phyloP scores from a whole-genome alignment of 2,888 invertebrate species.

The Drosophila picticornis region DNA sequence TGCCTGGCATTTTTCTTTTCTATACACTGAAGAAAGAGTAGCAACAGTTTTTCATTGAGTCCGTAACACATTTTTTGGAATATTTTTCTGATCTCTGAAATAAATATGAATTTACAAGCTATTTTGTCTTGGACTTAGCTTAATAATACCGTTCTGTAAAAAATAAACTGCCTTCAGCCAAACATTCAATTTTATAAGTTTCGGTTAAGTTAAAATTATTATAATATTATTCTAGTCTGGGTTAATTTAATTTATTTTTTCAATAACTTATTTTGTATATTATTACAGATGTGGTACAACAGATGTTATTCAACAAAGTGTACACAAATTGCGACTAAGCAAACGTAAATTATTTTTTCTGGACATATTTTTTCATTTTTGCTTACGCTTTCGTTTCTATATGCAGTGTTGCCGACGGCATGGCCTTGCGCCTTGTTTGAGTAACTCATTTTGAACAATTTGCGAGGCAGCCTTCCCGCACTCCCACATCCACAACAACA shows the following conservation, averaged over 20 bases:
- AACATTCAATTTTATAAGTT: background rate
- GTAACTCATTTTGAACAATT: constrained; percentile 82
- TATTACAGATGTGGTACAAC: too few species aligned
- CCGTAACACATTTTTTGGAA: background rate
- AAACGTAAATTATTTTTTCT: background rate
- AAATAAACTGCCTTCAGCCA: background rate
- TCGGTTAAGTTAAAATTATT: background rate
- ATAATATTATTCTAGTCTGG: background rate
- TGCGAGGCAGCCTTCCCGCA: constrained; percentile 30
- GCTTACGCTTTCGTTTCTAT: constrained; percentile 52
- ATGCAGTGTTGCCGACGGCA: constrained; percentile 41
- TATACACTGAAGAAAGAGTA: constrained; percentile 13
- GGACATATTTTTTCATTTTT: constrained; percentile 40
- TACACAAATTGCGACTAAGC: background rate
- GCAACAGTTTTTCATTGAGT: background rate
- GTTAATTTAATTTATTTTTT: background rate
- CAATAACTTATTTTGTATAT: background rate
- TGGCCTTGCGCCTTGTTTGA: constrained; percentile 77
- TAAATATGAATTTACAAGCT: background rate
- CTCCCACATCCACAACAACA: background rate
- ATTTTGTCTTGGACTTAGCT: background rate
- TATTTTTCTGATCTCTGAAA: background rate
- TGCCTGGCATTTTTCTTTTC: constrained; percentile 26
- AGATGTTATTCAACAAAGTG: constrained; percentile 21
- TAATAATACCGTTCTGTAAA: background rate